Base-by-base conservation (phyloP, 1,140 invertebrate species). In the Tetraneura akinire region DNA sequence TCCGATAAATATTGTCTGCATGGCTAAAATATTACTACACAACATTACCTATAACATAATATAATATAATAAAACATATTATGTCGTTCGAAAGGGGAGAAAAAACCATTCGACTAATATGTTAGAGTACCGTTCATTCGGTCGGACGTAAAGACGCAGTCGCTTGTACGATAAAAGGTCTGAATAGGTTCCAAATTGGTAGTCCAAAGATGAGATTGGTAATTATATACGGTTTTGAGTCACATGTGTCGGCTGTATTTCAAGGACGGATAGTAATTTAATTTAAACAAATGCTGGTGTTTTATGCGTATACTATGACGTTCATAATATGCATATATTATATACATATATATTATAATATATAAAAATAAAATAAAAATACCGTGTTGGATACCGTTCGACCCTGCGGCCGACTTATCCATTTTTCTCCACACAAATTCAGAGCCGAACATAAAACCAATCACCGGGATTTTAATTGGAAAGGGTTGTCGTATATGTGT, bases 391-490 rank as follows among this genome's bases (percentile, higher is more conserved):
- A 18, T 37, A 68, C 37, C 62, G n/a, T 18, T 0, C 57, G 13
- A 29, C 23, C 47, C 23, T 11, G 9, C n/a, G n/a, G 32, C 32
- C 51, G 53, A 55, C 51, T 74, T 42, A 37, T 53, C 32, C 32
- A 32, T 57, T n/a, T 55, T 23, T 49, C 32, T 37, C 14, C 49
- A 1, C 18, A 26, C 55, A 45, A 78, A 78, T 55, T 78, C 74
- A 78, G 62, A 78, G 62, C 74, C 55, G 55, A 78, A 76, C 60
- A 78, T 78, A 78, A 78, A 78, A 78, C 74, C 74, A 78, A 78
- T 78, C 55, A 16, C 74, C n/a, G 53, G 62, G 74, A 78, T 78
- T 78, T 78, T 78, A 78, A 78, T 78, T 78, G 74, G 53, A 62
- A 78, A 78, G 74, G 74, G 74, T 78, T 78, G 74, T 9, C 71